These are phyloP conservation scores for Eulemur rufifrons DNA, from an alignment of 2,113 vertebrate genomes.

Conservation along the genomic window DNA sequence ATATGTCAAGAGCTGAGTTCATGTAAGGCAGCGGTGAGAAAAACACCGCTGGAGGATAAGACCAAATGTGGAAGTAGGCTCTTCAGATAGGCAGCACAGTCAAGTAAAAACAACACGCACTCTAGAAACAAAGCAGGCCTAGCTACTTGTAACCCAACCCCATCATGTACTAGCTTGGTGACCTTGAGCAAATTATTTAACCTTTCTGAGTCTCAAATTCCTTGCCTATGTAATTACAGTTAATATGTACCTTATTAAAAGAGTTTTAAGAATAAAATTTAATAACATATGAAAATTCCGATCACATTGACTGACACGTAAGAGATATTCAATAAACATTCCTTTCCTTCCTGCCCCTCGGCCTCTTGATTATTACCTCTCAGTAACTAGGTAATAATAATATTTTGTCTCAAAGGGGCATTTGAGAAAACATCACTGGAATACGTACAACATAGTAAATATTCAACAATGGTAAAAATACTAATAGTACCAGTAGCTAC, in stretches of 20 bases:
- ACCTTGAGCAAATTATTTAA: not conserved
- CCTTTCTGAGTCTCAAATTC: not conserved
- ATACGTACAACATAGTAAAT: conserved; percentile 32
- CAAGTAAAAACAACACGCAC: not conserved
- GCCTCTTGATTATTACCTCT: not conserved
- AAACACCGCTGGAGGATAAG: not conserved
- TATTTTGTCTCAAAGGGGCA: conserved; percentile 16
- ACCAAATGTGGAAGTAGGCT: not conserved
- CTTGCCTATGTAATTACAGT: not conserved
- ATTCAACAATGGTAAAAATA: not conserved
- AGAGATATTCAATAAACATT: conserved; percentile 1
- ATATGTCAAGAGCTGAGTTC: not conserved
- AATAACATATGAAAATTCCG: not conserved
- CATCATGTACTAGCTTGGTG: not conserved
- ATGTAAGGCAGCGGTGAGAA: not conserved
- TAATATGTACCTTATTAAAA: not conserved
- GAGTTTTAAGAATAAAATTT: conserved; percentile 35
- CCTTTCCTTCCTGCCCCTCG: not conserved
- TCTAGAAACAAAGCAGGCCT: not conserved
- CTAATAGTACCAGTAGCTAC: not conserved
- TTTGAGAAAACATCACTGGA: conserved; percentile 9
- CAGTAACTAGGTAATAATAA: conserved; percentile 22
- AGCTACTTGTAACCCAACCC: not conserved
- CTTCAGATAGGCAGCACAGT: not conserved
- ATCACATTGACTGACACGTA: not conserved